Evolutionary conservation across 1,140 invertebrate genomes (phyloP), one percentile per base, ranked within the genome.

Genomic region (Helicoverpa armigera): DNA sequence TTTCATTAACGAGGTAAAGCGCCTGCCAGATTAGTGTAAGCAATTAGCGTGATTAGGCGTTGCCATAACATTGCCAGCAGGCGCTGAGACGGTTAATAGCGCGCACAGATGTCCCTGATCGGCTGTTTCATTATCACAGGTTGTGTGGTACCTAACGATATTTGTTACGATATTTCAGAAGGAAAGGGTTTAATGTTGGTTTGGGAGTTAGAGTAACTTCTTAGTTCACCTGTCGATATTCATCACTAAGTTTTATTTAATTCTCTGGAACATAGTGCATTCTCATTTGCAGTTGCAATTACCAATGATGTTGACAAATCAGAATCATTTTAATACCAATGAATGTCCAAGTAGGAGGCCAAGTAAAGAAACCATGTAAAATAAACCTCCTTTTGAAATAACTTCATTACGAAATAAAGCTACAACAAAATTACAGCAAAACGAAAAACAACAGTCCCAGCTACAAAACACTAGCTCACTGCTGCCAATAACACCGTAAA

Each of bases 11-110:
- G 80, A 56, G 53, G 54, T 74, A 23, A 31, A 84, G 54, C 76
- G 83, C 79, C 83, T 84, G 78, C 56, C 54, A 63, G 74, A 70
- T 81, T 75, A 79, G 75, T 84, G 76, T 60, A 63, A 78, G 83
- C 83, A 84, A 84, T 84, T 81, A 82, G 78, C 73, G 76, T 73
- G 76, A 81, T 84, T 77, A 75, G 82, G 81, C 81, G 74, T 84
- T 81, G 76, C 80, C 75, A 63, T 60, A 61, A 74, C 54, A 54
- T 50, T 50, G 54, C 69, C 48, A 80, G 77, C 81, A 85, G 83
- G 83, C 83, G 81, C 54, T 63, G 16, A 16, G n/a, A 10, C 58
- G 75, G 75, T 77, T 77, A 77, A 77, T 77, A 77, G 75, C 51
- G 81, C 60, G 58, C 56, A 11, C 79, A 80, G 79, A 74, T 80